These are phyloP conservation scores for Perodicticus potto DNA, from an alignment of 2,797 vertebrate genomes.

Conservation along the genomic window DNA sequence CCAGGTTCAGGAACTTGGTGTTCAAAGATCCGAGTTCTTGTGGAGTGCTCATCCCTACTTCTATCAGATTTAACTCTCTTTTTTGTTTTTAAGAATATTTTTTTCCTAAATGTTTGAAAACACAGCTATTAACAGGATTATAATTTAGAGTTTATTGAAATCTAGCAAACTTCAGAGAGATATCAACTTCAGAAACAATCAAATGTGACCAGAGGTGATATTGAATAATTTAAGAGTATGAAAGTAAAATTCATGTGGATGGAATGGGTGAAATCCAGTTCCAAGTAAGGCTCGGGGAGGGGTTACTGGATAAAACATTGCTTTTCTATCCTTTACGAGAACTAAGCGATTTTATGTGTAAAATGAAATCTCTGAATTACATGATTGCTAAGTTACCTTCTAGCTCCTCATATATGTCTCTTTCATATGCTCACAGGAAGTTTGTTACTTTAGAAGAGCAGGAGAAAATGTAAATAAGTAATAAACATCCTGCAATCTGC, in stretches of 20 bases:
- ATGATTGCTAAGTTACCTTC: neutral
- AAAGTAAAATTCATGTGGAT: neutral
- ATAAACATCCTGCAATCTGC: slow-evolving; percentile 73
- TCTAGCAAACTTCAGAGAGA: slow-evolving; percentile 29
- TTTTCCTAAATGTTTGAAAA: slow-evolving; percentile 22
- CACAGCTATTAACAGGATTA: neutral
- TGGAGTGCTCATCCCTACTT: neutral
- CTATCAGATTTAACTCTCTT: neutral
- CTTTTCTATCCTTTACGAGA: neutral
- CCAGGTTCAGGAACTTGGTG: neutral
- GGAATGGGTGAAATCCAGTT: neutral
- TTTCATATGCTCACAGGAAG: neutral
- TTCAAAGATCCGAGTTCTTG: neutral
- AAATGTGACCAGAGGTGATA: neutral
- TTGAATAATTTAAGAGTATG: slow-evolving; percentile 44
- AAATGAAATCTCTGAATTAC: neutral
- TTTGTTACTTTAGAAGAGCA: slow-evolving; percentile 61
- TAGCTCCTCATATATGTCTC: neutral
- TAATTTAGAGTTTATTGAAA: slow-evolving; percentile 54
- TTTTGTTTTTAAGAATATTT: neutral
- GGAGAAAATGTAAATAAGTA: slow-evolving; percentile 83
- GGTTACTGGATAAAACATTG: neutral
- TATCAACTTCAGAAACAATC: neutral
- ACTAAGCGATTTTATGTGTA: neutral
- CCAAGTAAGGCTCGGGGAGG: neutral